Evolutionary conservation across 1,140 invertebrate genomes (phyloP).

Genomic region (Drosophila lini): DNA sequence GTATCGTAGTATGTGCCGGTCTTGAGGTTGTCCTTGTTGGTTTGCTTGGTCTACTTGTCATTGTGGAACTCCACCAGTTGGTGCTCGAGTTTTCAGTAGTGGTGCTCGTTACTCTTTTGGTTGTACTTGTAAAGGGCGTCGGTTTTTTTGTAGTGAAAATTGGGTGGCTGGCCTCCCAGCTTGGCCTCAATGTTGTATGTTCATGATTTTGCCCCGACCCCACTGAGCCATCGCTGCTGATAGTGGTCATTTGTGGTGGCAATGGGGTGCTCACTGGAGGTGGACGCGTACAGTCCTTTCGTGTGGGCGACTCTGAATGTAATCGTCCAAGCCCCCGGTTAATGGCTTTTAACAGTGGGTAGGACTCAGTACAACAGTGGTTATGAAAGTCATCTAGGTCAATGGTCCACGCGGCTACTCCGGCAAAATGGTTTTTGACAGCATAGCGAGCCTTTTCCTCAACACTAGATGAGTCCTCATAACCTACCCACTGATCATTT

Average conservation of each 20-base stretch:
- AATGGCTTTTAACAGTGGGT: constrained; percentile 90
- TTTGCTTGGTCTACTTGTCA: constrained; percentile 70
- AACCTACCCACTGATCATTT: constrained; percentile 95
- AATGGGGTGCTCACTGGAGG: constrained; percentile 88
- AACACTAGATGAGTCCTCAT: constrained; percentile 91
- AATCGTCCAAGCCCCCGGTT: constrained; percentile 90
- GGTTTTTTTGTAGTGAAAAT: constrained; percentile 45
- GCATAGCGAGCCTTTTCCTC: constrained; percentile 89
- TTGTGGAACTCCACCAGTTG: constrained; percentile 79
- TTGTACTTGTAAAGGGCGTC: constrained; percentile 39
- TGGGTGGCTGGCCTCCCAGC: constrained; percentile 84
- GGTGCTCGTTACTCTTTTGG: constrained; percentile 40
- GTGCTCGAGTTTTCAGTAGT: constrained; percentile 45
- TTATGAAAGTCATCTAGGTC: constrained; percentile 96
- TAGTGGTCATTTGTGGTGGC: constrained; percentile 89
- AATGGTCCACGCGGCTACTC: constrained; percentile 94
- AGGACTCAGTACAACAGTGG: constrained; percentile 90
- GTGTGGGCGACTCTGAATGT: constrained; percentile 85
- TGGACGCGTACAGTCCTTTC: constrained; percentile 87
- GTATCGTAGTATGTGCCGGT: constrained; percentile 81
- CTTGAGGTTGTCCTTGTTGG: constrained; percentile 56
- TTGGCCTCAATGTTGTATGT: constrained; percentile 85
- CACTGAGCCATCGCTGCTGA: constrained; percentile 78
- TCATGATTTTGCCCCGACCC: constrained; percentile 50
- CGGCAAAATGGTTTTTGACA: constrained; percentile 89